phyloP scores from a whole-genome alignment of 2,888 invertebrate genomes.

The Plebejus anna region DNA sequence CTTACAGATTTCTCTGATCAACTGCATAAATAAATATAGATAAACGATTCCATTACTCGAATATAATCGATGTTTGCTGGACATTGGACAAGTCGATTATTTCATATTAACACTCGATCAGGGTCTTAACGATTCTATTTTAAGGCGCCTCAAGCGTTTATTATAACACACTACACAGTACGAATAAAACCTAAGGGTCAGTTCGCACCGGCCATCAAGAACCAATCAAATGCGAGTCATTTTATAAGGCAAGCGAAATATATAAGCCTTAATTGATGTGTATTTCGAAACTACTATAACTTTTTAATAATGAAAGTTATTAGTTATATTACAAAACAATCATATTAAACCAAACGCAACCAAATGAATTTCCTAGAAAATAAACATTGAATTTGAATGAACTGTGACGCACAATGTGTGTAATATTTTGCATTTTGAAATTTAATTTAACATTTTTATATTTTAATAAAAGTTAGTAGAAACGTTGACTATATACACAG shows the following conservation, averaged over 20 bases:
- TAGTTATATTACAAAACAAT: too few relatives aligned
- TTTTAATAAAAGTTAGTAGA: too few relatives aligned
- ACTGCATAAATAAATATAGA: constrained; percentile 33
- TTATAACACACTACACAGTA: constrained; percentile 43
- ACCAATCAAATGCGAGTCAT: background rate
- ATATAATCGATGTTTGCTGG: constrained; percentile 49
- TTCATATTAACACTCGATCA: constrained; percentile 46
- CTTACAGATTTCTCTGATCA: constrained; percentile 30
- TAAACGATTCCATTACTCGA: constrained; percentile 48
- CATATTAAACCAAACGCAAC: too few relatives aligned
- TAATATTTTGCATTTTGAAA: too few relatives aligned
- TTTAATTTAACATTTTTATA: too few relatives aligned
- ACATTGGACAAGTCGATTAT: constrained; percentile 47
- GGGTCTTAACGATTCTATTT: constrained; percentile 59
- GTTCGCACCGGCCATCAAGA: background rate
- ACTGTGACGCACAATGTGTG: too few relatives aligned
- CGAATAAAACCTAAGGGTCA: constrained; percentile 45
- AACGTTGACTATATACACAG: too few relatives aligned
- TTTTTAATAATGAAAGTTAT: too few relatives aligned
- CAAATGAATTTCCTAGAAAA: too few relatives aligned
- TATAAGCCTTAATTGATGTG: background rate
- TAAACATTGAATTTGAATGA: too few relatives aligned
- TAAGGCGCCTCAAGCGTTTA: constrained; percentile 51
- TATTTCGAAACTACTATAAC: background rate
- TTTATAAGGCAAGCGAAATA: background rate